These are phyloP conservation scores for Parauchenoglanis ngamensis DNA, from an alignment of 2,797 vertebrate genomes.

Conservation along the genomic window DNA sequence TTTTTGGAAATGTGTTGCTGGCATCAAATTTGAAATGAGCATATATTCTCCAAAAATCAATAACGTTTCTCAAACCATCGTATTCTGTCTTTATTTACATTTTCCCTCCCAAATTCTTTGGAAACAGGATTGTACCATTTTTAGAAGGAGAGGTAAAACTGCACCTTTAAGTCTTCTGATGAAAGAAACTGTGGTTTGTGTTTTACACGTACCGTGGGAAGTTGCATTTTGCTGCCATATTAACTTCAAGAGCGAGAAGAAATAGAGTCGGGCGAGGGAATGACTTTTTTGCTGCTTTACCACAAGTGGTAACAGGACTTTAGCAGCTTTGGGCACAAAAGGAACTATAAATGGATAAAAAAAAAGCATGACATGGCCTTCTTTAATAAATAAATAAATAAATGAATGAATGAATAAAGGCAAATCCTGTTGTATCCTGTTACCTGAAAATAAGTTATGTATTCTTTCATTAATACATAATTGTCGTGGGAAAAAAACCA, in stretches of 20 bases:
- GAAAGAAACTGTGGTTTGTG: conserved; percentile 1
- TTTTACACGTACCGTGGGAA: background rate
- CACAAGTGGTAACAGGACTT: background rate
- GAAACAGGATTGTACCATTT: too few species aligned
- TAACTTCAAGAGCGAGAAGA: background rate
- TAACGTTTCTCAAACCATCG: too few species aligned
- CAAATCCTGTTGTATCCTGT: too few species aligned
- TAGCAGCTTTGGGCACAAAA: background rate
- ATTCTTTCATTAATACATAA: background rate
- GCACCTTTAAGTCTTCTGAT: background rate
- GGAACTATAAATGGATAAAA: background rate
- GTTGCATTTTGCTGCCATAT: background rate
- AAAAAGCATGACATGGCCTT: background rate
- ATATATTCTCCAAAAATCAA: too few species aligned
- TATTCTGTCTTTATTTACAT: too few species aligned
- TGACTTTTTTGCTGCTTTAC: background rate
- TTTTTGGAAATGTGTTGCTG: too few species aligned
- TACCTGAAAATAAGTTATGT: background rate
- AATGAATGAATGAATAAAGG: background rate
- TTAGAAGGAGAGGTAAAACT: background rate
- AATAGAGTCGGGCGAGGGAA: background rate
- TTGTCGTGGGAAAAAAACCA: background rate
- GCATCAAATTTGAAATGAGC: too few species aligned
- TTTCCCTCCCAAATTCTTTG: too few species aligned
- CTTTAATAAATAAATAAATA: background rate